phyloP scores from a whole-genome alignment of 2,113 vertebrate species.

The Artemisiospiza belli region DNA sequence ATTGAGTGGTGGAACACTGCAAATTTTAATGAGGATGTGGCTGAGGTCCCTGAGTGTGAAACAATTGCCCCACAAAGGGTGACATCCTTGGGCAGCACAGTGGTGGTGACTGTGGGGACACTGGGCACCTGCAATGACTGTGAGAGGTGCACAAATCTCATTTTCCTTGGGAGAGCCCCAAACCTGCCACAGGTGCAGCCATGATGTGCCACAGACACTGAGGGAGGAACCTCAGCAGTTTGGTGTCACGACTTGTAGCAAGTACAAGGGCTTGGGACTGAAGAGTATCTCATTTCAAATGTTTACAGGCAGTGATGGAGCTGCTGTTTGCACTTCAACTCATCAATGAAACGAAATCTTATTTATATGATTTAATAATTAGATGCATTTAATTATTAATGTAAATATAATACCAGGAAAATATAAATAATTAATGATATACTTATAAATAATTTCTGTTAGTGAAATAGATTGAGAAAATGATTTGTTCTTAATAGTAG shows the following conservation, averaged over 20 bases:
- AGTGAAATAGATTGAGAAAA: constrained; percentile 80
- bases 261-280: not conserved
- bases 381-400: constrained; percentile 82
- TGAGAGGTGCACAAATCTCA: not conserved
- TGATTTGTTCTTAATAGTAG: constrained; percentile 77
- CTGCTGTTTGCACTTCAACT: constrained; percentile 75
- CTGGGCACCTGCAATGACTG: not conserved
- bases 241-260: not conserved
- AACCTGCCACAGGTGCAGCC: not conserved
- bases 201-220: not conserved
- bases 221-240: not conserved
- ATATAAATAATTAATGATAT: constrained; percentile 79
- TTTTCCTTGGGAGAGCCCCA: not conserved
- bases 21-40: not conserved
- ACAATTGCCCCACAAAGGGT: not conserved
- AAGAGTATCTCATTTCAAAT: constrained; percentile 33
- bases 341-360: constrained; percentile 76
- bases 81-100: not conserved
- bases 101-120: not conserved
- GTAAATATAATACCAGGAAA: constrained; percentile 79
- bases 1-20: not conserved
- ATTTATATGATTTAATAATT: constrained; percentile 82
- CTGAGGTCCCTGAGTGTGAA: not conserved
- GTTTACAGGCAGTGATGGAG: constrained; percentile 61
- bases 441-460: constrained; percentile 83